Conservation (phyloP, 2,797 vertebrate species). For the Poliocrania exsul region DNA sequence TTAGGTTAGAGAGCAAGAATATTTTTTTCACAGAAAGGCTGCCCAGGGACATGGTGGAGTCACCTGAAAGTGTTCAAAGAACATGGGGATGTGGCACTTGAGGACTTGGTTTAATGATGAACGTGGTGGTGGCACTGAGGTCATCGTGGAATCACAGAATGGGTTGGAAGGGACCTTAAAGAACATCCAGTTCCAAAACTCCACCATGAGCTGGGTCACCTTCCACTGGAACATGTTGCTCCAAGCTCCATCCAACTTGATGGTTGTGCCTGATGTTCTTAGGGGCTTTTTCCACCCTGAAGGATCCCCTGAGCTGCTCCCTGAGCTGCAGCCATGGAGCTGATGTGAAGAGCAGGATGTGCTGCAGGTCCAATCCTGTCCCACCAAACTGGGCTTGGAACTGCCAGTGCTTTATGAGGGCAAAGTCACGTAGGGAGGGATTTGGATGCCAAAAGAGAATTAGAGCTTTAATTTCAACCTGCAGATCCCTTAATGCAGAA, state of each 20-base stretch:
- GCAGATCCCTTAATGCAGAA: constrained; percentile 67
- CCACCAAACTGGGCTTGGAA: background rate
- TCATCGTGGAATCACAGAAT: background rate
- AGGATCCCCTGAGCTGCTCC: background rate
- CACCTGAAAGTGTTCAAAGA: background rate
- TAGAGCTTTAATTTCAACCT: constrained; percentile 39
- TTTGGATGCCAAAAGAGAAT: constrained; percentile 69
- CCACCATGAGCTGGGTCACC: background rate
- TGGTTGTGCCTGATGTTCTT: fast-evolving
- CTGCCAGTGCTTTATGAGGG: constrained; percentile 53
- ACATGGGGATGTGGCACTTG: background rate
- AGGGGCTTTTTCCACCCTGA: background rate
- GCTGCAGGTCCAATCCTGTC: background rate
- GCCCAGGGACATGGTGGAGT: background rate
- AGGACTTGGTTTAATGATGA: background rate
- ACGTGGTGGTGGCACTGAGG: background rate
- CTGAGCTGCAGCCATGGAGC: background rate
- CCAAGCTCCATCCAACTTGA: background rate
- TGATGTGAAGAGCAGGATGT: constrained; percentile 3
- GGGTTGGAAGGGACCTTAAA: background rate
- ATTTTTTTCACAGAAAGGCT: background rate
- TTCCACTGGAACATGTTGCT: background rate
- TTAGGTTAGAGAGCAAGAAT: background rate
- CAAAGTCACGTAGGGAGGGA: constrained; percentile 68
- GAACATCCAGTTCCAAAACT: background rate